phyloP scores from a whole-genome alignment of 1,140 invertebrate genomes.

The Polypedilum vanderplanki region DNA sequence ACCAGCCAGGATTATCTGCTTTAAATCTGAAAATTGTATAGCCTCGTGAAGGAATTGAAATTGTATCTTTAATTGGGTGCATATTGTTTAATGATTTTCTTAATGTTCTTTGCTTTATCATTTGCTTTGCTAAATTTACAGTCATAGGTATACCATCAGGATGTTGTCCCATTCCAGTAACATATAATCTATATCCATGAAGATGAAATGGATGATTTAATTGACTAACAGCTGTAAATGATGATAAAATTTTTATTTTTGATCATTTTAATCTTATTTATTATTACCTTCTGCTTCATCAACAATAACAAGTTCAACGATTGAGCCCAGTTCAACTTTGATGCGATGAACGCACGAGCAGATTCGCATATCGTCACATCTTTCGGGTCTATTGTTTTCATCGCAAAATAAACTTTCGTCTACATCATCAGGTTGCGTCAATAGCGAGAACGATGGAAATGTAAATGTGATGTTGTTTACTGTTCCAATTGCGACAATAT shows the following conservation, averaged over 20 bases:
- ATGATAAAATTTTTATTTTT: not conserved
- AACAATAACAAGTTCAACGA: slow-evolving; percentile 41
- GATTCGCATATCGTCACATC: slow-evolving; percentile 31
- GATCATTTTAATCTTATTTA: not conserved
- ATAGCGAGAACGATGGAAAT: slow-evolving; percentile 52
- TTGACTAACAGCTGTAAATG: slow-evolving; percentile 37
- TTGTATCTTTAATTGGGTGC: slow-evolving; percentile 44
- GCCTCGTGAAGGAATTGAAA: slow-evolving; percentile 45
- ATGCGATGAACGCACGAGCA: slow-evolving; percentile 33
- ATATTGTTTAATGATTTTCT: not conserved
- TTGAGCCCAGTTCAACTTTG: slow-evolving; percentile 32
- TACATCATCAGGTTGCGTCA: slow-evolving; percentile 49
- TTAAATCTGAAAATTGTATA: slow-evolving; percentile 44
- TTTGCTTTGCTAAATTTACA: slow-evolving; percentile 34
- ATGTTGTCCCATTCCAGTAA: slow-evolving; percentile 37
- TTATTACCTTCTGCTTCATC: slow-evolving; percentile 35
- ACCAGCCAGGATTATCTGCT: slow-evolving; percentile 44
- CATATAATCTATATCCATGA: slow-evolving; percentile 41
- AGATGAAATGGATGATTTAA: slow-evolving; percentile 43
- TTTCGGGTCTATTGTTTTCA: slow-evolving; percentile 31
- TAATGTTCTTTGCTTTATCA: not conserved
- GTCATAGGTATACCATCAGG: slow-evolving; percentile 35
- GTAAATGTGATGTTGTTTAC: slow-evolving; percentile 53
- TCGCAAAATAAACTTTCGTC: slow-evolving; percentile 39
- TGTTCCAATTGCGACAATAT: slow-evolving; percentile 33